Conservation (phyloP, 1,140 invertebrate genomes). For the Scaptomyza graminum region DNA sequence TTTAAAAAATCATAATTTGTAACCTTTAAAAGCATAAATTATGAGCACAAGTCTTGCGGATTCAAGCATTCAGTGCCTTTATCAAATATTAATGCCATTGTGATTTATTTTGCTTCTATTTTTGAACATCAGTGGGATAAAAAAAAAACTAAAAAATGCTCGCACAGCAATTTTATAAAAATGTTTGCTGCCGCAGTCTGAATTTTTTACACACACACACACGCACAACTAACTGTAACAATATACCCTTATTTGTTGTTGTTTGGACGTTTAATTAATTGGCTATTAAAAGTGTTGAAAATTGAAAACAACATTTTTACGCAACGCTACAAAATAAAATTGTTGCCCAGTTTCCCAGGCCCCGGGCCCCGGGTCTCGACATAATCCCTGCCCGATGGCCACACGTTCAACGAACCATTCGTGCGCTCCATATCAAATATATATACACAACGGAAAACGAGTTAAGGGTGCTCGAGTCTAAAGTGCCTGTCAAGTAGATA, state of each 20-base stretch:
- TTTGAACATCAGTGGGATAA: constrained; percentile 38
- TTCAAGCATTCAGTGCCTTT: constrained; percentile 9
- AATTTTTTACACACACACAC: constrained; percentile 22
- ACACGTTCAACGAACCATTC: constrained; percentile 6
- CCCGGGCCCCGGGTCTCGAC: neutral
- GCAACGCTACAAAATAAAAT: constrained; percentile 44
- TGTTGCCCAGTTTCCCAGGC: constrained; percentile 1
- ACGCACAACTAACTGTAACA: constrained; percentile 3
- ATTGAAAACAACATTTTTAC: constrained; percentile 71
- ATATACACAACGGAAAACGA: neutral
- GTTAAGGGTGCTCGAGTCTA: neutral
- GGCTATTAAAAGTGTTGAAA: constrained; percentile 80
- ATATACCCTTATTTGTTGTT: constrained; percentile 53
- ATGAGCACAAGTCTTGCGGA: constrained; percentile 21
- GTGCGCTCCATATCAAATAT: neutral
- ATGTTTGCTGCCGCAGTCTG: constrained; percentile 50
- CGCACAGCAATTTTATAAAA: constrained; percentile 57
- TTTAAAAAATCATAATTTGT: constrained; percentile 70
- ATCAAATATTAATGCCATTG: constrained; percentile 28
- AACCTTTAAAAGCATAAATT: constrained; percentile 64
- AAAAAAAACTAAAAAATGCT: constrained; percentile 15
- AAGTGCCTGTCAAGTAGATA: neutral
- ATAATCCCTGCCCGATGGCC: constrained; percentile 16
- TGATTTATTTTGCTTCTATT: constrained; percentile 59
- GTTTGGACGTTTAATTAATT: constrained; percentile 75